A percentile compares a stretch with the other conserved stretches of the same genome.
Conservation (phyloP, 2,113 vertebrate species). For the Leiothrix lutea region DNA sequence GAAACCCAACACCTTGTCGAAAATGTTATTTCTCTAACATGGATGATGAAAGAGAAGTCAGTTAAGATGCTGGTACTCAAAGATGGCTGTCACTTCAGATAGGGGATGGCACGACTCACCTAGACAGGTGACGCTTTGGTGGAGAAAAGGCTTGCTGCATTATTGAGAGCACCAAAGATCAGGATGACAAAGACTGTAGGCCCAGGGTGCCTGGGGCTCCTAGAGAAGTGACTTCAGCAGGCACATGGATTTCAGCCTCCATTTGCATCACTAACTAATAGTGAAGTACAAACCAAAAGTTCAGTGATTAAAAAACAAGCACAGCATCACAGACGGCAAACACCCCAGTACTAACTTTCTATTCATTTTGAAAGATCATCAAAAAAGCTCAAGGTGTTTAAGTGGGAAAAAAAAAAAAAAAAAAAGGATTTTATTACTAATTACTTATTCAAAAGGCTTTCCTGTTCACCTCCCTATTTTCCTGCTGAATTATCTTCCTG, state of each 20-base stretch:
- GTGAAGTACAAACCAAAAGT: conserved; percentile 20
- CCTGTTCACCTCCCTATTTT: conserved; percentile 18
- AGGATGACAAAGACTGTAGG: conserved; percentile 70
- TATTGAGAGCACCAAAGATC: conserved; percentile 71
- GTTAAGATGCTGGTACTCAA: conserved; percentile 85
- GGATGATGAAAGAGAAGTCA: conserved; percentile 82
- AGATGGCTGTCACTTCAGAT: conserved; percentile 93
- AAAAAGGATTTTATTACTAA: background rate
- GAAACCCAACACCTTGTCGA: conserved; percentile 70
- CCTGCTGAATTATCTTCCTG: conserved; percentile 20
- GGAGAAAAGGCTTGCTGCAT: conserved; percentile 79
- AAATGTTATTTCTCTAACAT: conserved; percentile 71
- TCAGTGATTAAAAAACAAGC: background rate
- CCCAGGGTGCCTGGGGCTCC: conserved; percentile 74
- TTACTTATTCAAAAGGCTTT: background rate
- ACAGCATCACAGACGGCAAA: background rate
- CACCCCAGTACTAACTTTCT: background rate
- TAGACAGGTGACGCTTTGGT: conserved; percentile 92
- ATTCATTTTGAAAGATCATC: background rate
- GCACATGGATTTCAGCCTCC: conserved; percentile 62
- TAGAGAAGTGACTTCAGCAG: conserved; percentile 67
- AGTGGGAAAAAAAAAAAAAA: background rate
- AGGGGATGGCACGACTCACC: conserved; percentile 82
- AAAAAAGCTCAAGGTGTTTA: background rate
- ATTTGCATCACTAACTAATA: conserved; percentile 63